Percentiles rank a stretch among this genome's conserved stretches.
phyloP scores from a whole-genome alignment of 1,140 invertebrate genomes.

The Drosophila parabipectinata region DNA sequence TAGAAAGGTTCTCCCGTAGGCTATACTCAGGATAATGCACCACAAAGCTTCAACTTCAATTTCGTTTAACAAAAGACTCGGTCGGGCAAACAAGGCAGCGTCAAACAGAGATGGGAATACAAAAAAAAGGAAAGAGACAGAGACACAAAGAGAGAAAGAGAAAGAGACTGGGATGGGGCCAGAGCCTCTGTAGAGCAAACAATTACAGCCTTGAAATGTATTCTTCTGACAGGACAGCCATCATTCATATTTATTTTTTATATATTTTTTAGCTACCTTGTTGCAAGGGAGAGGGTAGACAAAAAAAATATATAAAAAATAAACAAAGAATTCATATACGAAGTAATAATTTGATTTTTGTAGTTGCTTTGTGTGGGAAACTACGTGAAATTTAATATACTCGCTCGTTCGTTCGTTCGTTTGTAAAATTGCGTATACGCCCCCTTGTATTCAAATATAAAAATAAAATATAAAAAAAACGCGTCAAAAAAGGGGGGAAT shows the following conservation, averaged over 20 bases:
- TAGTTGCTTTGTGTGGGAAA: slow-evolving; percentile 21
- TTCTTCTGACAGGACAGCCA: slow-evolving; percentile 16
- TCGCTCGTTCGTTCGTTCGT: background rate
- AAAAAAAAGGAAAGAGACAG: background rate
- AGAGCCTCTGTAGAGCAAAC: slow-evolving; percentile 35
- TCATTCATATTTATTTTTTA: slow-evolving; percentile 45
- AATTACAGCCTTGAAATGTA: slow-evolving; percentile 59
- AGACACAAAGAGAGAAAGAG: background rate
- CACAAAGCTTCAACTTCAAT: slow-evolving; percentile 70
- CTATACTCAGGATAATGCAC: slow-evolving; percentile 58
- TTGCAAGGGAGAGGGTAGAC: slow-evolving; percentile 7
- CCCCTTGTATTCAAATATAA: slow-evolving; percentile 12
- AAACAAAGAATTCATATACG: background rate
- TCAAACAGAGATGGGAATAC: slow-evolving; percentile 17
- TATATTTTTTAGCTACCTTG: slow-evolving; percentile 10
- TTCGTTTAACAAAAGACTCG: slow-evolving; percentile 52
- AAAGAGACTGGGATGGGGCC: background rate
- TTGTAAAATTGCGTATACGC: slow-evolving; percentile 36
- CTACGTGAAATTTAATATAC: slow-evolving; percentile 47
- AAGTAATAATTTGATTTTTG: slow-evolving; percentile 63
- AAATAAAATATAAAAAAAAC: background rate
- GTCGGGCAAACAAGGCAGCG: slow-evolving; percentile 55
- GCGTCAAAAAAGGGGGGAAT: slow-evolving; percentile 2
- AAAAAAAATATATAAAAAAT: background rate
- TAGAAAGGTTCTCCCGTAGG: slow-evolving; percentile 45